Evolutionary conservation across 1,140 invertebrate genomes (phyloP).

Genomic region (Bombus sibiricus): DNA sequence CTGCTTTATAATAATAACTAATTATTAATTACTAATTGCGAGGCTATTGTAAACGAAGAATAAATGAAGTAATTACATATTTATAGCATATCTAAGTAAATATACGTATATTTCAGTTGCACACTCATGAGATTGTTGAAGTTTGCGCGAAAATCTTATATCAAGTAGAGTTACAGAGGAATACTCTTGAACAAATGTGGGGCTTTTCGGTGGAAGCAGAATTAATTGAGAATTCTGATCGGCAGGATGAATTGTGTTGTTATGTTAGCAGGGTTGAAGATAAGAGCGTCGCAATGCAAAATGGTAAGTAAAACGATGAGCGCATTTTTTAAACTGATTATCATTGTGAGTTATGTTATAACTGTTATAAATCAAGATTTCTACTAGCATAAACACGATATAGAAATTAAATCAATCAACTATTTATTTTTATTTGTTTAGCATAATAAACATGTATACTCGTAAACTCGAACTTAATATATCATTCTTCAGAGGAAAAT

Average conservation of each 20-base stretch:
- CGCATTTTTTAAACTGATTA: background rate
- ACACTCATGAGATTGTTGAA: constrained; percentile 97
- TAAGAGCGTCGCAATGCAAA: constrained; percentile 96
- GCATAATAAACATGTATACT: background rate
- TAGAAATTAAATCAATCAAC: background rate
- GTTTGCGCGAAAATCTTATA: constrained; percentile 98
- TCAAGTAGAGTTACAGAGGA: constrained; percentile 96
- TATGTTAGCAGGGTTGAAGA: constrained; percentile 98
- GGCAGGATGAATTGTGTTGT: constrained; percentile 98
- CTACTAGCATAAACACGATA: background rate
- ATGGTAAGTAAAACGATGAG: constrained; percentile 87
- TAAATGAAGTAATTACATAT: too few relatives aligned
- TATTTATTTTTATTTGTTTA: background rate
- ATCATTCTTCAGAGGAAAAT: background rate
- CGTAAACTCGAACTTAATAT: background rate
- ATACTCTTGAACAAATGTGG: constrained; percentile 96
- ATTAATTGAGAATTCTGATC: constrained; percentile 96
- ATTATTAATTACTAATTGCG: too few relatives aligned
- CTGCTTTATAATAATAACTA: too few relatives aligned
- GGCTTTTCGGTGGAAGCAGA: constrained; percentile 99
- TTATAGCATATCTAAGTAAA: background rate
- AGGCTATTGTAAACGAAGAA: too few relatives aligned
- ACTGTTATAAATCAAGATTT: background rate
- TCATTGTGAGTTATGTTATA: constrained; percentile 4
- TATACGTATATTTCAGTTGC: constrained; percentile 85